Percentiles rank a stretch among this genome's conserved stretches.
Evolutionary conservation across 2,113 vertebrate species (phyloP).

Genomic region (Condylura cristata): DNA sequence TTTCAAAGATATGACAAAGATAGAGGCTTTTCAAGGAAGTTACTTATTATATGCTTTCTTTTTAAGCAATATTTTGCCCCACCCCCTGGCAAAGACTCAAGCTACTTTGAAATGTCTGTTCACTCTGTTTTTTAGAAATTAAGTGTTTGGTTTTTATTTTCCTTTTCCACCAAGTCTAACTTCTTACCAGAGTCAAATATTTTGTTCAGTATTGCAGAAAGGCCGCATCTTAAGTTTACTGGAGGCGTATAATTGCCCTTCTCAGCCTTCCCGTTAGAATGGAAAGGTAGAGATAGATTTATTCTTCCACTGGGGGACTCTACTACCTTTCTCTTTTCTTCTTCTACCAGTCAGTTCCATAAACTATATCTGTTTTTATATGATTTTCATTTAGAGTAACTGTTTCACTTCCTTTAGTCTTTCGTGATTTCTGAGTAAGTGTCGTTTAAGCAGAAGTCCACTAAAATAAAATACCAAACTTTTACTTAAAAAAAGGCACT

Average conservation of each 20-base stretch:
- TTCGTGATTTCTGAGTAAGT: not conserved
- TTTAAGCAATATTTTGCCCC: not conserved
- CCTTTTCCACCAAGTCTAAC: not conserved
- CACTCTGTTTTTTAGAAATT: constrained; percentile 11
- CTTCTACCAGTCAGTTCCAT: not conserved
- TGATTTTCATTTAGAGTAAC: not conserved
- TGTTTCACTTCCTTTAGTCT: constrained; percentile 33
- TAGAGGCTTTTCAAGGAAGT: constrained; percentile 65
- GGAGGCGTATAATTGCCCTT: not conserved
- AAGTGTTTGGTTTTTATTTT: not conserved
- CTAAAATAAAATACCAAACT: not conserved
- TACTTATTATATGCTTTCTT: not conserved
- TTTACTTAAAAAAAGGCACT: not conserved
- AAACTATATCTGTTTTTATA: rapidly evolving
- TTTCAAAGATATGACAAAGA: constrained; percentile 44
- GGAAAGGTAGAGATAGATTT: not conserved
- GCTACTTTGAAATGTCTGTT: not conserved
- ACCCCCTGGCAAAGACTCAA: not conserved
- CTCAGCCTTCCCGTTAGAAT: rapidly evolving
- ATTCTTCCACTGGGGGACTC: not conserved
- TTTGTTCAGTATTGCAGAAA: not conserved
- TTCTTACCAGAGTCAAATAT: not conserved
- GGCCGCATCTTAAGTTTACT: not conserved
- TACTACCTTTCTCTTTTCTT: not conserved
- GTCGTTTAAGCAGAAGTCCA: not conserved